Evolutionary conservation across 2,797 vertebrate genomes (phyloP).

Genomic region (Falco novaeseelandiae): DNA sequence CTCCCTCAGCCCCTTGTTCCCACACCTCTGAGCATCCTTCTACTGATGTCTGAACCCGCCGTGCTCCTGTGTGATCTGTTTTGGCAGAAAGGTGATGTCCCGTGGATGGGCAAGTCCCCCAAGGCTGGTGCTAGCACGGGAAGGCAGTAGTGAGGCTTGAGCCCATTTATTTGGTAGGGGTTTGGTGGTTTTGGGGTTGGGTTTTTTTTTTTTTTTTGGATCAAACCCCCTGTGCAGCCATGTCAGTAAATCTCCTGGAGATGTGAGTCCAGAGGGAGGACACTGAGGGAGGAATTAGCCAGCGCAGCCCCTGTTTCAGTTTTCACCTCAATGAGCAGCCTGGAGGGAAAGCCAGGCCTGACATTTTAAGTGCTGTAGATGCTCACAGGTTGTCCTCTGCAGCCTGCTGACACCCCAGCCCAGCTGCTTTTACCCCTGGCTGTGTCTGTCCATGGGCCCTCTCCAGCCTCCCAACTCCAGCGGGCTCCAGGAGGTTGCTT

Average conservation of each 20-base stretch:
- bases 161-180: background rate
- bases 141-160: background rate
- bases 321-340: background rate
- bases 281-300: background rate
- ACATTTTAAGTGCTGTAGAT: background rate
- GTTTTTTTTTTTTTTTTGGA: background rate
- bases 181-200: background rate
- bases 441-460: background rate
- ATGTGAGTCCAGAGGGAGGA: background rate
- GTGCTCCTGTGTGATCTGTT: accelerated
- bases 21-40: background rate
- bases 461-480: background rate
- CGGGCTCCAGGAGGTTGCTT: background rate
- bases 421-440: background rate
- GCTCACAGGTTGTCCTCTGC: background rate
- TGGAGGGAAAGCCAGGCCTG: background rate
- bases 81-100: background rate
- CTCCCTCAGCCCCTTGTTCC: background rate
- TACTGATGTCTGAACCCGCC: background rate
- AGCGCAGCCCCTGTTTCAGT: background rate
- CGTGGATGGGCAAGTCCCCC: background rate
- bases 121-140: background rate
- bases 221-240: background rate
- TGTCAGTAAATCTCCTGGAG: background rate
- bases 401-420: background rate